Base-by-base conservation (phyloP, 2,113 vertebrate genomes). In the Poeciliopsis prolifica region DNA sequence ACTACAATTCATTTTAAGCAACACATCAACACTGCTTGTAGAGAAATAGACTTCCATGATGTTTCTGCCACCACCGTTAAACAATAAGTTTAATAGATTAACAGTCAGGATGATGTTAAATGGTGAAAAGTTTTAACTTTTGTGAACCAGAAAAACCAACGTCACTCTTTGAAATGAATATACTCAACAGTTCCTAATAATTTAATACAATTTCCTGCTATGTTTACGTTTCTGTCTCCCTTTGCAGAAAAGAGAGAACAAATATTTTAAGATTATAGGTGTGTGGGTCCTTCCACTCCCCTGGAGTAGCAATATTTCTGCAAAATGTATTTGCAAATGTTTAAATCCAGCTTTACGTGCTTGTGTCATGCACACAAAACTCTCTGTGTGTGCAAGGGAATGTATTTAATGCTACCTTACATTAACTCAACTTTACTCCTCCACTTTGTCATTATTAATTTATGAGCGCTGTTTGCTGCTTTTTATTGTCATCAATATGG, bases 361-460 rank as follows among this genome's bases (percentile, higher is more conserved):
- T 65, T 68, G 44, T 44, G n/a, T 48, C 31, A 61, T 26, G 30
- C 33, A 31, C n/a, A 24, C 51, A 40, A 3, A 33, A 73, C 40
- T 68, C 40, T 68, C 35, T 14, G 3, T 70, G 63, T 15, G 69
- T 63, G 48, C 26, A 68, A 64, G 10, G 54, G 12, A 78, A n/a
- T 30, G 37, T 40, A 7, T 75, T 80, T 78, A 84, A 82, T 73
- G 26, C 54, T 68, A 65, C 68, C 72, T 65, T 85, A 77, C 65
- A 78, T 87, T 69, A 44, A 70, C 37, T 35, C 75, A 44, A 58
- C 48, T 78, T 70, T 22, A 76, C 42, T 73, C 33, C 66, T 75
- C 78, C 68, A 78, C 48, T 84, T 42, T 73, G 51, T 37, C 76
- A 80, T 88, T 75, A 89, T 88, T 79, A 80, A 79, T 87, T 76